Conservation (phyloP, 2,888 invertebrate species). For the Anorthoa munda region DNA sequence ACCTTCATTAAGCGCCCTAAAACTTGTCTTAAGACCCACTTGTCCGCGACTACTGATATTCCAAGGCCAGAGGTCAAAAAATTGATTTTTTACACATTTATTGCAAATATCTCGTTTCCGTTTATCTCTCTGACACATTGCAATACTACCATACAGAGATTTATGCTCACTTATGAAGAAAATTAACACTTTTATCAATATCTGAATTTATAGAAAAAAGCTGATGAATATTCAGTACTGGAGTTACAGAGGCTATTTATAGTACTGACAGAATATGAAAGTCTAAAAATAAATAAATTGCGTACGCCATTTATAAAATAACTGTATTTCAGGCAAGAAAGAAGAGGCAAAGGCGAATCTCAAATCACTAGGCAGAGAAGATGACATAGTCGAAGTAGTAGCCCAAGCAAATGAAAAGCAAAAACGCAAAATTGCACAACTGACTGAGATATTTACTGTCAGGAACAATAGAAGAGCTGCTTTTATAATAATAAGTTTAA, state of each 20-base stretch:
- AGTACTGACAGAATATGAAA: background rate
- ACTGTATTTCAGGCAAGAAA: constrained; percentile 67
- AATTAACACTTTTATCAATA: too few species aligned
- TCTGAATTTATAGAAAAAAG: too few species aligned
- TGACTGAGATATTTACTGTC: constrained; percentile 72
- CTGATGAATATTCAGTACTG: too few species aligned
- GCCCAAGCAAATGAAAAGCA: constrained; percentile 56
- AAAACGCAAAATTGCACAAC: constrained; percentile 53
- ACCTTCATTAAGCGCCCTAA: too few species aligned
- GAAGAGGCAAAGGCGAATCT: constrained; percentile 68
- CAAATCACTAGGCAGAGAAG: constrained; percentile 69
- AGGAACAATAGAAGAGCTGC: constrained; percentile 75
- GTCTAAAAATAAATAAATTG: too few species aligned
- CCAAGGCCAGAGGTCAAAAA: too few species aligned
- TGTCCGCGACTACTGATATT: too few species aligned
- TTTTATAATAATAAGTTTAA: constrained; percentile 69
- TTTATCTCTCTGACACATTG: too few species aligned
- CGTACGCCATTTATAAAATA: background rate
- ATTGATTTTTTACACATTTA: too few species aligned
- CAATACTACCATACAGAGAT: background rate
- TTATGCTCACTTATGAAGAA: too few species aligned
- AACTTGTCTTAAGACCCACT: too few species aligned
- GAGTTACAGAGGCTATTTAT: background rate
- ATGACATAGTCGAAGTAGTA: constrained; percentile 69
- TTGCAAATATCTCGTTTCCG: too few species aligned